phyloP scores from a whole-genome alignment of 2,888 invertebrate genomes.

The Lepidochrysops patricia region DNA sequence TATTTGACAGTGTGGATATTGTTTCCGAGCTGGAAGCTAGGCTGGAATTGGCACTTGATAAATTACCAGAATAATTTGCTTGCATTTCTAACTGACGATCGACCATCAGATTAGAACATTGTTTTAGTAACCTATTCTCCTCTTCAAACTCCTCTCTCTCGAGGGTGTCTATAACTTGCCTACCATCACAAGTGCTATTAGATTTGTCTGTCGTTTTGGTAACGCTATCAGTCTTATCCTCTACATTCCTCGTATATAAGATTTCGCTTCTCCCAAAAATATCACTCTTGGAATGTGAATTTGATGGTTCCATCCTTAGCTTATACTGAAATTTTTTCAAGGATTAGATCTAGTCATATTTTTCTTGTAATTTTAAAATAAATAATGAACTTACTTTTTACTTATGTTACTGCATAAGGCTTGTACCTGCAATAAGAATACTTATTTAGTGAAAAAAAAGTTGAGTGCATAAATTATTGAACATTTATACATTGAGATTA shows the following conservation, averaged over 20 bases:
- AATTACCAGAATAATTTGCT: conserved; percentile 44
- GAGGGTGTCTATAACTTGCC: conserved; percentile 55
- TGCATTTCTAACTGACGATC: conserved; percentile 45
- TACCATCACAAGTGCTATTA: conserved; percentile 33
- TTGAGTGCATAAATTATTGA: not conserved
- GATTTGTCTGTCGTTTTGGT: conserved; percentile 35
- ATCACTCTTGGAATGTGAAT: conserved; percentile 50
- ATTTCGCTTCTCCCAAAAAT: conserved; percentile 43
- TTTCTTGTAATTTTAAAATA: not conserved
- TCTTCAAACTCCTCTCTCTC: conserved; percentile 66
- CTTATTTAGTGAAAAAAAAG: not conserved
- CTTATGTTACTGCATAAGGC: conserved; percentile 20
- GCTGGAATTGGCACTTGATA: conserved; percentile 55
- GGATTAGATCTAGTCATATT: not conserved
- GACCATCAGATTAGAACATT: conserved; percentile 55
- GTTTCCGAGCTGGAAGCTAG: conserved; percentile 60
- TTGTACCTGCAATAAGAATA: conserved; percentile 20
- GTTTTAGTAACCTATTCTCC: conserved; percentile 59
- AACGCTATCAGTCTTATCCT: conserved; percentile 55
- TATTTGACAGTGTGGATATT: conserved; percentile 49
- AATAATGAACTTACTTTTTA: conserved; percentile 14
- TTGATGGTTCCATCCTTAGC: conserved; percentile 62
- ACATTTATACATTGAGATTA: not conserved
- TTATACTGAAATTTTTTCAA: conserved; percentile 26
- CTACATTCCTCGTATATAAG: conserved; percentile 41